A percentile compares a stretch with the other conserved stretches of the same genome.
phyloP scores from a whole-genome alignment of 1,140 invertebrate genomes.

The Prorops nasuta region DNA sequence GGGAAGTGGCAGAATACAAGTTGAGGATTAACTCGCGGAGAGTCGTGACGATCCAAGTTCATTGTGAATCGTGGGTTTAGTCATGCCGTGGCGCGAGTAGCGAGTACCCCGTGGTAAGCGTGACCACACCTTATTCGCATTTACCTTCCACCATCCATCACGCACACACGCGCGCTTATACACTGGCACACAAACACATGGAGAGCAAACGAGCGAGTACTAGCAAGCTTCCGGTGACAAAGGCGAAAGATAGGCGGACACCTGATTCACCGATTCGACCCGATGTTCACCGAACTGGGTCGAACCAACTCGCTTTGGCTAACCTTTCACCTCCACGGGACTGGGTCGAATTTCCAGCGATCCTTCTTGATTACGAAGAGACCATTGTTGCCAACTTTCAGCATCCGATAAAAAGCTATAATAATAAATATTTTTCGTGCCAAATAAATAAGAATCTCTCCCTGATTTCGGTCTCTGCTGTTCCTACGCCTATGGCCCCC shows the following conservation, averaged over 20 bases:
- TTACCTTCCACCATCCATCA: constrained; percentile 14
- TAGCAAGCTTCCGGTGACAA: constrained; percentile 12
- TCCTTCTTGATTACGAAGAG: no score
- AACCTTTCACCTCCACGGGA: no score
- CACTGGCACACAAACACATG: background rate
- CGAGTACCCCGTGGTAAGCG: constrained; percentile 5
- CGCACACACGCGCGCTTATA: constrained; percentile 16
- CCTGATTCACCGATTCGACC: background rate
- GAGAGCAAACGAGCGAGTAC: constrained; percentile 1
- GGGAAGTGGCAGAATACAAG: background rate
- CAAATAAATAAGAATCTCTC: no score
- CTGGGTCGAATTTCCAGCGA: no score
- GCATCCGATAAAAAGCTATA: no score
- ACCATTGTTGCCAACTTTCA: no score
- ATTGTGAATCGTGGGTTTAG: constrained; percentile 5
- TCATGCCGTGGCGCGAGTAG: background rate
- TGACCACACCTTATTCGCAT: constrained; percentile 23
- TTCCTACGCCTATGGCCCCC: no score
- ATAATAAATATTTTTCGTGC: no score
- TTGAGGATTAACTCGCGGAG: background rate
- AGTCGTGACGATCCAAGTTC: constrained; percentile 6
- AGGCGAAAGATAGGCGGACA: background rate
- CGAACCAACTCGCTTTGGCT: no score
- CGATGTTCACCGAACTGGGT: background rate
- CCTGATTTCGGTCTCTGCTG: no score